Evolutionary conservation across 1,140 invertebrate species (phyloP), one percentile per base, ranked within the genome.

Genomic region (Aphaenogaster floridana): DNA sequence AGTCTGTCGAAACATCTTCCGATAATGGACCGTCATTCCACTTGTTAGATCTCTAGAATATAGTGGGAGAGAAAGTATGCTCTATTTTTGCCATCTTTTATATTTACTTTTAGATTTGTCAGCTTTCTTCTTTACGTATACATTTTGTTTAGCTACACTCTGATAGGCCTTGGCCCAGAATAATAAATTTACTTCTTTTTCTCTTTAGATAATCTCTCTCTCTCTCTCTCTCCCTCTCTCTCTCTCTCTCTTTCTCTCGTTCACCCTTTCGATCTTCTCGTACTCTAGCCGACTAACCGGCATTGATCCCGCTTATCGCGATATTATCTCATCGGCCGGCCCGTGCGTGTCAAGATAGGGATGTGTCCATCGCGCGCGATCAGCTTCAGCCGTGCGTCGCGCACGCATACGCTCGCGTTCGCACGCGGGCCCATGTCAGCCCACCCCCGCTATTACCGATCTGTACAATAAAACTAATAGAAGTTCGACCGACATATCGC

Each of bases 401-500:
- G 77, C 77, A 13, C 39, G 39, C 28, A 69, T 39, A 34, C 61
- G 36, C 63, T 59, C 54, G n/a, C 21, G 36, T 28, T 50, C 69
- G 8, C 59, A 64, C 61, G 34, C 45, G 34, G 34, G 17, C 36
- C 63, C 34, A 34, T 68, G 34, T 72, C 74, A 57, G 21, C 28
- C 45, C 71, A 68, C 68, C 78, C 48, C n/a, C 74, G 80, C 66
- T 63, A 91, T 91, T 92, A 93, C 92, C 86, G 91, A 83, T 69
- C 68, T 85, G 39, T 59, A 66, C 87, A 88, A 91, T 90, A 90
- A 89, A 90, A 93, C 90, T 92, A 92, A 93, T 92, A 93, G 83
- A 89, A 87, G 88, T 86, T 89, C 81, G 86, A 89, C 52, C 87
- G 81, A 89, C 74, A 54, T 86, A 89, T 92, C 87, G 64, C 91